Base-by-base conservation (phyloP, 2,113 vertebrate species). In the Camelus bactrianus region DNA sequence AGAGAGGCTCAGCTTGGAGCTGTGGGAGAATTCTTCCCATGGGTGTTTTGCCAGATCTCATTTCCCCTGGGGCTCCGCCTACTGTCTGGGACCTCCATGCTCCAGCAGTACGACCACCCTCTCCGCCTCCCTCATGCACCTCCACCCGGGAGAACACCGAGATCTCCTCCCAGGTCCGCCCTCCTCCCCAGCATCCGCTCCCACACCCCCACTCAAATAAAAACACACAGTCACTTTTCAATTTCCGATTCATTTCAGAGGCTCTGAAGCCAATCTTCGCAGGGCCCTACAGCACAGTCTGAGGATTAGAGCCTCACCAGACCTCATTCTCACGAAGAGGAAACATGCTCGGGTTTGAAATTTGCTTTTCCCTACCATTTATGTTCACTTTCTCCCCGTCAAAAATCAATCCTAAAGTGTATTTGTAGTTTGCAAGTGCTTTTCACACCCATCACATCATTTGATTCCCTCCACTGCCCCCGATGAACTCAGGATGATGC, bases 161-260 rank as follows among this genome's bases (percentile, higher is more conserved):
- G 73, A 48, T 26, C 48, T 32, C 58, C 67, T 93, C 58, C 46
- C 17, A 8, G 28, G 8, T 13, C 13, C 2, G 2, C 24, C 50
- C 42, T 30, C 22, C 19, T 60, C 91, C n/a, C 19, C 28, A n/a
- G 20, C 12, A 17, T 19, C 75, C 24, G 22, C 76, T 69, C 60
- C 38, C 42, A 13, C 2, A 0, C 48, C 32, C 48, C 48, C 48
- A 26, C 62, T 54, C 86, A 94, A 58, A 82, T 58, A 96, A 75
- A 93, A 60, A 65, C 20, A 81, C 52, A 58, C 77, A 79, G 46
- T 92, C 4, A 0, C 89, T 93, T 96, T 95, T 86, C 82, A 94
- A 95, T 97, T 97, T 95, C 91, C 17, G 8, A 96, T 94, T 93
- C 90, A 91, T 96, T 96, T 97, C 81, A 95, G 65, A 95, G 77